These are phyloP conservation scores for Ceryle rudis DNA, from an alignment of 2,797 vertebrate genomes.

Conservation along the genomic window DNA sequence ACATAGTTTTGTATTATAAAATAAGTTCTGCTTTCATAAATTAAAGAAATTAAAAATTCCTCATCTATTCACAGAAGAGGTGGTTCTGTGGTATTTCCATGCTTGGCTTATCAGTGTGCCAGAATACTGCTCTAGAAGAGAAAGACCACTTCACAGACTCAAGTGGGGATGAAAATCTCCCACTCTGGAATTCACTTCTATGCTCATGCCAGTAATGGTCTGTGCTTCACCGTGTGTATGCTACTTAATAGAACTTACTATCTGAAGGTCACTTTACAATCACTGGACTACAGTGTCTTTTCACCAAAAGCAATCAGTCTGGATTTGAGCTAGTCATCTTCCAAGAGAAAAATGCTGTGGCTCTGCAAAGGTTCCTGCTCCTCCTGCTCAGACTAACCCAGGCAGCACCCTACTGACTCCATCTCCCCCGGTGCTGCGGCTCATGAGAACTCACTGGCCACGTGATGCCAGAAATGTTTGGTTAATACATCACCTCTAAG, in stretches of 20 bases:
- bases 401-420: background rate
- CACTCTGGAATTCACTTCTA: background rate
- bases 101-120: background rate
- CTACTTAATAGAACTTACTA: background rate
- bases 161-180: background rate
- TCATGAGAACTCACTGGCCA: background rate
- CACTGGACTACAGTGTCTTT: background rate
- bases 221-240: background rate
- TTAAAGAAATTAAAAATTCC: background rate
- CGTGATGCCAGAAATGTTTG: background rate
- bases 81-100: background rate
- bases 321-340: background rate
- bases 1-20: background rate
- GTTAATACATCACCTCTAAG: background rate
- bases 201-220: fast-evolving
- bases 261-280: background rate
- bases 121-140: background rate
- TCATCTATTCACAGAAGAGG: background rate
- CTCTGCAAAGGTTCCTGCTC: background rate
- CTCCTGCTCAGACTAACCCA: background rate
- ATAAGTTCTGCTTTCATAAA: background rate
- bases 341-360: background rate
- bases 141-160: background rate
- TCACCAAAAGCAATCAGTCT: background rate
- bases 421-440: background rate